Percentiles rank a stretch among this genome's conserved stretches.
Evolutionary conservation across 1,140 invertebrate genomes (phyloP).

Genomic region (Lordiphosa mommai): DNA sequence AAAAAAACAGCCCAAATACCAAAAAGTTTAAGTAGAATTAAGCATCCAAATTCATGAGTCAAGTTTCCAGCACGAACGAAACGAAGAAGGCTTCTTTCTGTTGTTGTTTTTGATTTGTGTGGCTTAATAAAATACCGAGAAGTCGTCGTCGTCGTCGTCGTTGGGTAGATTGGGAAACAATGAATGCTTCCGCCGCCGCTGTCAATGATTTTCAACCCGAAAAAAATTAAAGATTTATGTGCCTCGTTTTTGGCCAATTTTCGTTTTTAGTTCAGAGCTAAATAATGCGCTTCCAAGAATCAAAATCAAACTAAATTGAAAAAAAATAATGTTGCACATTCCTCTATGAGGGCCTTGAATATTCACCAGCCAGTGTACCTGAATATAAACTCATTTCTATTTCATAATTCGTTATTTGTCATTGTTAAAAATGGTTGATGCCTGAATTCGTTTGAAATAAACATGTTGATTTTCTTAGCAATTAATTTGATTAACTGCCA

Average conservation of each 20-base stretch:
- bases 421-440: constrained; percentile 46
- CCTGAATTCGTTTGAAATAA: constrained; percentile 31
- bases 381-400: constrained; percentile 37
- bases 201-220: constrained; percentile 72
- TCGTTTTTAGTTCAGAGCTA: constrained; percentile 72
- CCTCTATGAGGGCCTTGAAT: constrained; percentile 54
- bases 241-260: constrained; percentile 74
- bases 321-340: constrained; percentile 48
- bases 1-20: constrained; percentile 42
- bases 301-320: constrained; percentile 12
- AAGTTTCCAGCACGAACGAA: constrained; percentile 28
- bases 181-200: constrained; percentile 73
- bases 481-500: constrained; percentile 76
- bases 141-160: constrained; percentile 53
- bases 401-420: constrained; percentile 71
- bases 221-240: constrained; percentile 60
- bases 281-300: constrained; percentile 76
- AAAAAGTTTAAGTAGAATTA: constrained; percentile 64
- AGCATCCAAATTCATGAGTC: constrained; percentile 75
- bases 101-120: constrained; percentile 70
- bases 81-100: constrained; percentile 40
- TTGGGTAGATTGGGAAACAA: constrained; percentile 67
- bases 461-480: constrained; percentile 75
- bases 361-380: constrained; percentile 53
- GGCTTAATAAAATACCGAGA: constrained; percentile 77